Evolutionary conservation across 1,140 invertebrate genomes (phyloP).

Genomic region (Polypedilum pembai): DNA sequence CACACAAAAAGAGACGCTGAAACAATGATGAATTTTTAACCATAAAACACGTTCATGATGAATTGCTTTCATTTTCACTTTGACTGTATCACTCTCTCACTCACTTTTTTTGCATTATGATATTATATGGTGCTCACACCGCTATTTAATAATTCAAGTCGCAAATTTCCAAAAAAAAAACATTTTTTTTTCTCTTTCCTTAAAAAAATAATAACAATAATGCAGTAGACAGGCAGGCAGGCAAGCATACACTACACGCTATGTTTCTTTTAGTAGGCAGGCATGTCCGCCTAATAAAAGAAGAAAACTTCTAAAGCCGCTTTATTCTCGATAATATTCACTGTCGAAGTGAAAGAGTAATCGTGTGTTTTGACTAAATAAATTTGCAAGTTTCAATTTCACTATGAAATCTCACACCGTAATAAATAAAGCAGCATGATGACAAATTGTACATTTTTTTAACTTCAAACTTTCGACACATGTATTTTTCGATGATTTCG

Average conservation of each 20-base stretch:
- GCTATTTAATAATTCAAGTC: not conserved
- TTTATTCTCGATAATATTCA: too few relatives aligned
- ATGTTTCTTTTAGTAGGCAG: too few relatives aligned
- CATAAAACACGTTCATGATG: conserved; percentile 8
- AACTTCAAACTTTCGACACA: too few relatives aligned
- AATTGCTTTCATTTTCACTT: conserved; percentile 13
- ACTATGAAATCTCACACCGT: not conserved
- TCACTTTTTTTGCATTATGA: not conserved
- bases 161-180: not conserved
- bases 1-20: not conserved
- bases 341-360: too few relatives aligned
- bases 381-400: too few relatives aligned
- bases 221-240: too few relatives aligned
- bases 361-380: too few relatives aligned
- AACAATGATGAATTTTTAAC: not conserved
- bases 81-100: not conserved
- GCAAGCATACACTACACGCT: too few relatives aligned
- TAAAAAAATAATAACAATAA: too few relatives aligned
- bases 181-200: not conserved
- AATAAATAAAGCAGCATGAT: not conserved
- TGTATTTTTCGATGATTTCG: too few relatives aligned
- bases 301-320: too few relatives aligned
- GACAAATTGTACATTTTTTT: not conserved
- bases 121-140: not conserved
- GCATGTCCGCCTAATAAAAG: too few relatives aligned